A percentile compares a stretch with the other conserved stretches of the same genome.
phyloP scores from a whole-genome alignment of 2,797 vertebrate species.

The Mormyrus proboscirostris region DNA sequence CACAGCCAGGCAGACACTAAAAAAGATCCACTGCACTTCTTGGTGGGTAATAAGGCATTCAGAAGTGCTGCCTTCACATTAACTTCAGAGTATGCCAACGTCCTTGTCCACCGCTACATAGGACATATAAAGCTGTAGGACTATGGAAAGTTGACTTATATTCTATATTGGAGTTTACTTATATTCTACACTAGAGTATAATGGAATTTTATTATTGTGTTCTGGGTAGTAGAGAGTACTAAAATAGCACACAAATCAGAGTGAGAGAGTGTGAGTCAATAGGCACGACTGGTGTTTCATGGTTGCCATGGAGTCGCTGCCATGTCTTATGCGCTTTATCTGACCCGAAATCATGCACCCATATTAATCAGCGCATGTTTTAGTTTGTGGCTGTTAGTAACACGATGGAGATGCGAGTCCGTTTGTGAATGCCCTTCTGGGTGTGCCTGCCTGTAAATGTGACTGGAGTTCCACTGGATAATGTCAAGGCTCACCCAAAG shows the following conservation, averaged over 20 bases:
- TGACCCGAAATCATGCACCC: constrained; percentile 12
- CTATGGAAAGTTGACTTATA: neutral
- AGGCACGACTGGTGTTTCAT: neutral
- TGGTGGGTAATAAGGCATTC: neutral
- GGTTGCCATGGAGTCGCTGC: neutral
- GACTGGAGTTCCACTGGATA: neutral
- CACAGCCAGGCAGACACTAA: neutral
- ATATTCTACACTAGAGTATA: neutral
- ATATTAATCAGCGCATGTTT: neutral
- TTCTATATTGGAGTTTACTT: neutral
- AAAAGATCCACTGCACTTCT: neutral
- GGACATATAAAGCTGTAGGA: neutral
- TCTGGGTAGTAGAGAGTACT: neutral
- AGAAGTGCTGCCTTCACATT: neutral
- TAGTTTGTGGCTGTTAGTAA: neutral
- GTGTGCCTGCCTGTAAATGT: neutral
- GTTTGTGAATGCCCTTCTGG: neutral
- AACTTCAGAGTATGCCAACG: neutral
- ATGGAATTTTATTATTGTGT: neutral
- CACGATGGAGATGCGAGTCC: neutral
- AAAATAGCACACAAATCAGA: constrained; percentile 10
- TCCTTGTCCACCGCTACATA: neutral
- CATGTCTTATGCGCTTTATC: neutral
- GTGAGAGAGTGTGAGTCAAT: neutral
- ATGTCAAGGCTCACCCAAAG: neutral